Evolutionary conservation across 2,113 vertebrate species (phyloP), one percentile per base, ranked within the genome.

Genomic region (Megaceryle torquata): DNA sequence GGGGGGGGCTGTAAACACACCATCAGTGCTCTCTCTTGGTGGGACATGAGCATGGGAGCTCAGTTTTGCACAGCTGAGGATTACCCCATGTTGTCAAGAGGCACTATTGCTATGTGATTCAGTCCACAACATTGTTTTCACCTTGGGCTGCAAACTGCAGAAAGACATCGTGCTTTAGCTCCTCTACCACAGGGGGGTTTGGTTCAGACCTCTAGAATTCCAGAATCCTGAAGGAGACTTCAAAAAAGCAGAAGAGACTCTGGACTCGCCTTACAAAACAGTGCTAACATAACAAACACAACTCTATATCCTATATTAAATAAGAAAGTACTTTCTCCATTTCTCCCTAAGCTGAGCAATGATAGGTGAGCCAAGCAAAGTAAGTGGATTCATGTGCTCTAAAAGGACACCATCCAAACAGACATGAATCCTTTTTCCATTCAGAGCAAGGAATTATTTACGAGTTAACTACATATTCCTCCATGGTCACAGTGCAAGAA

Each of bases 371-470:
- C 35, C 63, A 94, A 80, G 33, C 21, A 80, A 89, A 91, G 39
- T 53, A 91, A 91, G 35, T 21, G 18, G 59, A 89, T 88, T 93
- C 85, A 59, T 3, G 26, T 77, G 54, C 33, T 74, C 63, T 68
- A 60, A 91, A 82, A 86, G 46, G n/a, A 82, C 50, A 81, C 17
- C 1, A 0, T 61, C 93, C 68, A 91, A 85, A 41, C 64, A 83
- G 56, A 60, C 61, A 41, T 13, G 35, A 86, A 88, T 56, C 46
- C 33, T 90, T 85, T 69, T 71, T 65, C 71, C 6, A 3, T 89
- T 89, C 59, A 95, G 81, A 77, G 31, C 26, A 94, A 88, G 43
- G 21, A 63, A 83, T 51, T 90, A 83, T 96, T 86, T 90, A 59
- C 37, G 25, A 86, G 43, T 70, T 75, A 86, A 78, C 82, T 57